Evolutionary conservation across 1,140 invertebrate genomes (phyloP).

Genomic region (Carposina sasakii): DNA sequence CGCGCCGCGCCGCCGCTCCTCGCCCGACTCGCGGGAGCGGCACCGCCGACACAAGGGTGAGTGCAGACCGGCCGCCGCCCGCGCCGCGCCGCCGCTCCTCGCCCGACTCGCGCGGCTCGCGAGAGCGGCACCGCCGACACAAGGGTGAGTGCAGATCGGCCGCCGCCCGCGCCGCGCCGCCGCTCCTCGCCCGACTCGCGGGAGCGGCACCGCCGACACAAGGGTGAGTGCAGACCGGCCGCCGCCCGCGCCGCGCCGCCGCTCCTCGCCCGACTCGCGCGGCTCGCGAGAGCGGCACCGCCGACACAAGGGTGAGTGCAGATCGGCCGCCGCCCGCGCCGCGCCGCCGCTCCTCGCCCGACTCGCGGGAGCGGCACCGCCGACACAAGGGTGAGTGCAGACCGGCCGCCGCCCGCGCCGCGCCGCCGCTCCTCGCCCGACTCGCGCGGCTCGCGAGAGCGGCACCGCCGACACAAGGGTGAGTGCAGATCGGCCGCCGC

Average conservation of each 20-base stretch:
- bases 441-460: slow-evolving; percentile 35
- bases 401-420: slow-evolving; percentile 15
- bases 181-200: slow-evolving; percentile 47
- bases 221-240: slow-evolving; percentile 19
- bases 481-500: not conserved
- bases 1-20: slow-evolving; percentile 33
- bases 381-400: slow-evolving; percentile 21
- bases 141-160: slow-evolving; percentile 5
- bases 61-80: slow-evolving; percentile 13
- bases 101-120: slow-evolving; percentile 40
- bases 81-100: slow-evolving; percentile 41
- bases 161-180: slow-evolving; percentile 21
- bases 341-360: slow-evolving; percentile 43
- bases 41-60: slow-evolving; percentile 19
- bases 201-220: slow-evolving; percentile 23
- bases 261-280: slow-evolving; percentile 46
- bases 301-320: slow-evolving; percentile 16
- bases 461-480: slow-evolving; percentile 16
- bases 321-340: not conserved
- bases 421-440: slow-evolving; percentile 47
- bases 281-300: slow-evolving; percentile 28
- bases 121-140: slow-evolving; percentile 23
- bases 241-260: slow-evolving; percentile 28
- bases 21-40: slow-evolving; percentile 44
- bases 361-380: slow-evolving; percentile 36